Conservation (phyloP, 2,113 vertebrate species). For the Actenoides hombroni region DNA sequence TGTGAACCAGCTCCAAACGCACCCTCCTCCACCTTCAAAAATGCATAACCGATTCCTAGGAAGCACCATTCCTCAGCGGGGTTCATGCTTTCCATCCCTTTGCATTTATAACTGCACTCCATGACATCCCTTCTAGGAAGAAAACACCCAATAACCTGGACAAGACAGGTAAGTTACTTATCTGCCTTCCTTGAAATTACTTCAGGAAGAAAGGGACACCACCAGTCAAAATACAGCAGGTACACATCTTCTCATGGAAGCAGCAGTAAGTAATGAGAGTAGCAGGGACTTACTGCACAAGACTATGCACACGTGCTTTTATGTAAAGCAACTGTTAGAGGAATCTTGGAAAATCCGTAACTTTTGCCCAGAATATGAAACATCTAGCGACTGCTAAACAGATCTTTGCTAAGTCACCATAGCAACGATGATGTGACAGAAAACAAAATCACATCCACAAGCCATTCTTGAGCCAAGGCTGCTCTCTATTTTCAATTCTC, state of each 20-base stretch:
- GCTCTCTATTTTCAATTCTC: conserved; percentile 12
- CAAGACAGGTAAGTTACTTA: not conserved
- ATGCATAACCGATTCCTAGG: not conserved
- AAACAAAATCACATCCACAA: conserved; percentile 10
- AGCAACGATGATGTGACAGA: conserved; percentile 24
- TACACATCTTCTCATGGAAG: not conserved
- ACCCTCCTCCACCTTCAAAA: not conserved
- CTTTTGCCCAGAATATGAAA: conserved; percentile 19
- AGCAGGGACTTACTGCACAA: not conserved
- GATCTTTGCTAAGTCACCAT: conserved; percentile 31
- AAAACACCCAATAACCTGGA: not conserved
- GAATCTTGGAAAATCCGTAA: not conserved
- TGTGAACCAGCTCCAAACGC: not conserved
- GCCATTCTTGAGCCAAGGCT: not conserved
- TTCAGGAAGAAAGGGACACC: not conserved
- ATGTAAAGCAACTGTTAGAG: not conserved
- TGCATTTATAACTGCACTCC: not conserved
- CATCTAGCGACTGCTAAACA: conserved; percentile 4
- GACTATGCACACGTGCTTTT: not conserved
- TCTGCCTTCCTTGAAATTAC: not conserved
- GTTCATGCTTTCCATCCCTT: not conserved
- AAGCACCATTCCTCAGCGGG: not conserved
- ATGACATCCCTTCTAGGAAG: not conserved
- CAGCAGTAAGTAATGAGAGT: not conserved
- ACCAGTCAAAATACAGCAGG: not conserved